These are phyloP conservation scores for Heteromormyrus szaboi DNA, from an alignment of 2,797 vertebrate genomes.

Conservation along the genomic window DNA sequence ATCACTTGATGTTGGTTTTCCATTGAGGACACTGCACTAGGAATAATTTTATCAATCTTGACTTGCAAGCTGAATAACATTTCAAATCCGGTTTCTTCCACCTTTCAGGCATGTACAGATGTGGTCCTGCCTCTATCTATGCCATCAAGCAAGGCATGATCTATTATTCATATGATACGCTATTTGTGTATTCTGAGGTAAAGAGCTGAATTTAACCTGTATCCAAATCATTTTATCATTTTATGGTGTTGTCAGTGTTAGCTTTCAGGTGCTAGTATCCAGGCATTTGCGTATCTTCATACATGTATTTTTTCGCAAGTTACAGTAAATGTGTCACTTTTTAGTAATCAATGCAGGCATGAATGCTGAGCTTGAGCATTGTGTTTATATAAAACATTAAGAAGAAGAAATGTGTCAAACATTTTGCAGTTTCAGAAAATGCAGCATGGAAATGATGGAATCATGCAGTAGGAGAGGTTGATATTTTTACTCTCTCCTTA, in stretches of 20 bases:
- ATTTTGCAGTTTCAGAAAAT: neutral
- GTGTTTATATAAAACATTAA: neutral
- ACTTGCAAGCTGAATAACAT: neutral
- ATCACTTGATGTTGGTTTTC: neutral
- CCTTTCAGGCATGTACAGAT: slow-evolving; percentile 68
- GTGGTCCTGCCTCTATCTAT: slow-evolving; percentile 75
- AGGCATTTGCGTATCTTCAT: neutral
- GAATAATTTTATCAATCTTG: neutral
- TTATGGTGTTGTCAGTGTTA: neutral
- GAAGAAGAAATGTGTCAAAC: neutral
- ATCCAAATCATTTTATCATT: neutral
- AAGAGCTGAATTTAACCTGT: neutral
- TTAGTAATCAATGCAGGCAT: neutral
- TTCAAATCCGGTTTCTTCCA: neutral
- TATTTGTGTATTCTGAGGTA: slow-evolving; percentile 81
- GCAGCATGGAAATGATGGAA: neutral
- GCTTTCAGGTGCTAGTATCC: neutral
- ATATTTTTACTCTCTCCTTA: neutral
- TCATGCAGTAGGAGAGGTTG: neutral
- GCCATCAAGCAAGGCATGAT: slow-evolving; percentile 74
- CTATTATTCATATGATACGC: slow-evolving; percentile 70
- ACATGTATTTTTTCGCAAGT: neutral
- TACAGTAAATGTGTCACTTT: neutral
- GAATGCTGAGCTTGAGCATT: neutral
- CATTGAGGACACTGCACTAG: neutral